phyloP scores from a whole-genome alignment of 2,888 invertebrate species.

The Stenchaetothrips biformis region DNA sequence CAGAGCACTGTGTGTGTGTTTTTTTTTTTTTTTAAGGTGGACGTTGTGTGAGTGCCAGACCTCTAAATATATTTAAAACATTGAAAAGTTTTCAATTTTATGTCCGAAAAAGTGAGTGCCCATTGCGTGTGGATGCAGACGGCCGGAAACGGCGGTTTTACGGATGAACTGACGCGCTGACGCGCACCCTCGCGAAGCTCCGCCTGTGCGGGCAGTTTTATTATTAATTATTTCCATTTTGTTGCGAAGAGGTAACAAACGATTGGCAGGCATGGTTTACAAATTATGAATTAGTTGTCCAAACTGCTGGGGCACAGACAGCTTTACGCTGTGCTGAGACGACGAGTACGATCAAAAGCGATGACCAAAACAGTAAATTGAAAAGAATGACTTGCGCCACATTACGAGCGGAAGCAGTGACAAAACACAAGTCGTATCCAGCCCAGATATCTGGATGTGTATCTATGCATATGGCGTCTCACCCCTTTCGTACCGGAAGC shows the following conservation, averaged over 20 bases:
- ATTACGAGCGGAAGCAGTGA: neutral
- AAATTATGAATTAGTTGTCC: too few relatives aligned
- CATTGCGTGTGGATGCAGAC: neutral
- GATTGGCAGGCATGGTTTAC: too few relatives aligned
- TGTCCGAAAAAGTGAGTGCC: neutral
- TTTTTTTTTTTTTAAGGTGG: too few relatives aligned
- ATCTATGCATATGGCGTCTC: constrained; percentile 13
- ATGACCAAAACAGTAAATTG: neutral
- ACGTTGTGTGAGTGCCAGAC: too few relatives aligned
- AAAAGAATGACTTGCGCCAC: neutral
- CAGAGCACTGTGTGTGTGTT: too few relatives aligned
- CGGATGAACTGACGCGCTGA: too few relatives aligned
- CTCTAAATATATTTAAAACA: neutral
- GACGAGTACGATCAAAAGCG: neutral
- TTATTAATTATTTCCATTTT: too few relatives aligned
- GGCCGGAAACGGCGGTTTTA: too few relatives aligned
- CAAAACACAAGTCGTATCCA: neutral
- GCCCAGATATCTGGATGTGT: neutral
- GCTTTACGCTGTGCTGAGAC: neutral
- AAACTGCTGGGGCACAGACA: neutral
- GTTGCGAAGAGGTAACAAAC: too few relatives aligned
- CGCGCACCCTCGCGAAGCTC: too few relatives aligned
- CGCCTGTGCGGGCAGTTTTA: too few relatives aligned
- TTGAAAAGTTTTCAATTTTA: neutral
- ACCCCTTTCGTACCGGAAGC: constrained; percentile 5